Evolutionary conservation across 2,797 vertebrate species (phyloP).

Genomic region (Saxicola maurus): DNA sequence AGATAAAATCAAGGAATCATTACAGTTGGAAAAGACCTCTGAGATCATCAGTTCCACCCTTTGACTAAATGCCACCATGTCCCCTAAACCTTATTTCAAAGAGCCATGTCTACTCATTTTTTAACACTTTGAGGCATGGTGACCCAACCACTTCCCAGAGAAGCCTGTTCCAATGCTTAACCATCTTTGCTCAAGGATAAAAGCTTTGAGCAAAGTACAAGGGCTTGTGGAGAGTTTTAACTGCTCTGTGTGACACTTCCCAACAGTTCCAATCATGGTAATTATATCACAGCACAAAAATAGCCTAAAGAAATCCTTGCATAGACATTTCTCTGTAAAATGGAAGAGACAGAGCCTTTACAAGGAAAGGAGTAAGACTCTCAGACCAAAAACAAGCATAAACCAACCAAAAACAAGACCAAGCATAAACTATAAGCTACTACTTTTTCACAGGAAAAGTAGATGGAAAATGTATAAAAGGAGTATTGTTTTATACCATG

Average conservation of each 20-base stretch:
- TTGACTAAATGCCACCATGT: not conserved
- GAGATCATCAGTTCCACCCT: not conserved
- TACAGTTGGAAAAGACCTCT: not conserved
- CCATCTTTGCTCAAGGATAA: not conserved
- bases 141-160: not conserved
- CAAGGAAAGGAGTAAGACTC: not conserved
- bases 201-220: not conserved
- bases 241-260: not conserved
- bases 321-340: not conserved
- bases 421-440: not conserved
- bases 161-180: not conserved
- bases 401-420: too few relatives aligned
- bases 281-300: not conserved
- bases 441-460: not conserved
- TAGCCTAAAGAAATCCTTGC: not conserved
- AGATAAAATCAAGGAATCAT: not conserved
- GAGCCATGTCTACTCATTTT: not conserved
- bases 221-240: not conserved
- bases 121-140: not conserved
- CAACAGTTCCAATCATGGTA: not conserved
- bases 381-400: not conserved
- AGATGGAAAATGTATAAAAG: not conserved
- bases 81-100: not conserved
- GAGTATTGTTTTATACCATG: not conserved
- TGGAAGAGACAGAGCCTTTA: not conserved